phyloP scores from a whole-genome alignment of 2,113 vertebrate genomes.

The Brachirus orientalis region DNA sequence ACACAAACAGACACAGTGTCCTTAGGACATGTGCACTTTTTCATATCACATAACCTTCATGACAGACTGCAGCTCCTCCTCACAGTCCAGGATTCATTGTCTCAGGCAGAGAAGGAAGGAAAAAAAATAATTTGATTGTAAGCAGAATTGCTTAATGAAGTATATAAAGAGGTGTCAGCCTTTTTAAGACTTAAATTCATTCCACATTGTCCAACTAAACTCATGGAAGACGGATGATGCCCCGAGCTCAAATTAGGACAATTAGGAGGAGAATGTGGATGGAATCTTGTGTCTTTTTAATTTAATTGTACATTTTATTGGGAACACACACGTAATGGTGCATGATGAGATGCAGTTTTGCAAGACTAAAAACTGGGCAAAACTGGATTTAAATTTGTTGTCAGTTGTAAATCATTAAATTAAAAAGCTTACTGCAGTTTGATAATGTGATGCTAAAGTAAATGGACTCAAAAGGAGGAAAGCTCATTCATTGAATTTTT shows the following conservation, averaged over 20 bases:
- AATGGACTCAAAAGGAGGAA: neutral
- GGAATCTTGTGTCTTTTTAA: neutral
- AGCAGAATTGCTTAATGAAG: conserved; percentile 68
- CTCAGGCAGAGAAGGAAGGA: conserved; percentile 4
- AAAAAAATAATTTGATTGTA: conserved; percentile 55
- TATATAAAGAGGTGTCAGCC: conserved; percentile 59
- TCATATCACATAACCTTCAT: conserved; percentile 27
- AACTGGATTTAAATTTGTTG: neutral
- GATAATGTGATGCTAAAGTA: neutral
- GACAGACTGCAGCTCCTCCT: conserved; percentile 5
- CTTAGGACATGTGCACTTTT: no score
- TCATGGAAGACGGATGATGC: conserved; percentile 55
- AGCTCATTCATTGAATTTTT: neutral
- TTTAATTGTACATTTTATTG: neutral
- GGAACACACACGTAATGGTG: neutral
- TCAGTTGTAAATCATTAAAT: neutral
- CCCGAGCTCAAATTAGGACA: conserved; percentile 36
- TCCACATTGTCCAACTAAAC: conserved; percentile 42
- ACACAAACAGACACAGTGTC: no score
- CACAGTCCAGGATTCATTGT: conserved; percentile 45
- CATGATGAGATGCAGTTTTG: neutral
- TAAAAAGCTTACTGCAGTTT: neutral
- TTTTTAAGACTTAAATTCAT: conserved; percentile 54
- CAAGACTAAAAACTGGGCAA: neutral
- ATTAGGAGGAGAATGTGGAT: conserved; percentile 6